Evolutionary conservation across 2,888 invertebrate species (phyloP), one percentile per base, ranked within the genome.

Genomic region (Diloba caeruleocephala): DNA sequence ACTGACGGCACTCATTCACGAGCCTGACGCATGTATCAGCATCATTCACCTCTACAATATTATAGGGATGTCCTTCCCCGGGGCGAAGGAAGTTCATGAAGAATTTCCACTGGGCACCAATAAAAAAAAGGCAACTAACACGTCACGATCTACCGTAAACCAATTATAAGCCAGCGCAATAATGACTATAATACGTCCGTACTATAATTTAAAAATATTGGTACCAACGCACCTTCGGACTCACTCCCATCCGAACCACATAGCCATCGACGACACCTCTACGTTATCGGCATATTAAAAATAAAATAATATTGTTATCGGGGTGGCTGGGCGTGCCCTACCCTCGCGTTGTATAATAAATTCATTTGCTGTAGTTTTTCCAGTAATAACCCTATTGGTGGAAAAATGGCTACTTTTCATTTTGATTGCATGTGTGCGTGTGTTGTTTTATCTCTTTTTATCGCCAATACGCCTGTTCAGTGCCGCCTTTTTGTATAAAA

Each of bases 361-460:
- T 91, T 91, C 89, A 92, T 92, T 90, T 90, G 87, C 79, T 72
- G 84, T 91, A 92, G 92, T 92, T 92, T 92, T 92, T 92, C 55
- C 91, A 83, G 91, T 92, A 92, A 92, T 92, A 84, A 84, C 77
- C 70, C 90, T 80, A 92, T 92, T 92, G 92, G 92, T 88, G 87
- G 90, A 92, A 91, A 92, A 92, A 92, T 90, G 85, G 84, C 85
- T 87, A 87, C 87, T 90, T 88, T 87, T 88, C 89, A 84, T 88
- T 88, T 87, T 78, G 79, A 76, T 5, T 17, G n/a, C 74, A 73
- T 74, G 73, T 77, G 79, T 78, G 83, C 68, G 77, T 69, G 75
- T 62, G 66, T 66, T 69, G 61, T 76, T 82, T 85, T 79, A 84
- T 90, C 88, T 85, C 87, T 82, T 84, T 88, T 85, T 83, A 76